Percentiles rank a stretch among this genome's conserved stretches.
phyloP scores from a whole-genome alignment of 1,140 invertebrate species.

The Leptinotarsa texana region DNA sequence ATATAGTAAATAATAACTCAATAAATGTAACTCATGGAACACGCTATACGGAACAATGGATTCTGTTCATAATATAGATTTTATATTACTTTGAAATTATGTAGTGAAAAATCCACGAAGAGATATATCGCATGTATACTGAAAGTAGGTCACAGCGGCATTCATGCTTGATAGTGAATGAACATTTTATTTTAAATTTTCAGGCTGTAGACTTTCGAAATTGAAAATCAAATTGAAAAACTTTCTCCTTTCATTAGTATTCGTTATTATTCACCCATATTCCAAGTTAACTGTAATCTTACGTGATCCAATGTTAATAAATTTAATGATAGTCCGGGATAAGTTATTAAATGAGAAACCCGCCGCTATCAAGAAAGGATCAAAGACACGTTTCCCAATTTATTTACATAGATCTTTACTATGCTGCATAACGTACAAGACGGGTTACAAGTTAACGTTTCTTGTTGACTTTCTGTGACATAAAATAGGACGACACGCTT shows the following conservation, averaged over 20 bases:
- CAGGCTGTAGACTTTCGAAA: too few species aligned
- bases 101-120: too few species aligned
- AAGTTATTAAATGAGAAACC: constrained; percentile 15
- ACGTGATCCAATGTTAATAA: constrained; percentile 12
- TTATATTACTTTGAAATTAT: too few species aligned
- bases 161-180: too few species aligned
- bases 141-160: too few species aligned
- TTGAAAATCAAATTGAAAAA: too few species aligned
- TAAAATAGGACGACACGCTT: constrained; percentile 8
- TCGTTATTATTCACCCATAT: background rate
- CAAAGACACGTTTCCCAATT: constrained; percentile 12
- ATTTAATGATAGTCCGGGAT: constrained; percentile 1
- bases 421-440: background rate
- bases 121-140: too few species aligned
- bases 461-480: background rate
- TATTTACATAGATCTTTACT: constrained; percentile 16
- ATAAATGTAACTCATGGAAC: too few species aligned
- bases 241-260: background rate
- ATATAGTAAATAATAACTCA: too few species aligned
- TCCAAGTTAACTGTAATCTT: background rate
- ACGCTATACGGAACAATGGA: too few species aligned
- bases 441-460: background rate
- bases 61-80: too few species aligned
- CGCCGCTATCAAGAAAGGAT: background rate
- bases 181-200: too few species aligned